These are phyloP conservation scores for Platycnemis pennipes DNA, from an alignment of 2,888 invertebrate genomes.

Conservation along the genomic window DNA sequence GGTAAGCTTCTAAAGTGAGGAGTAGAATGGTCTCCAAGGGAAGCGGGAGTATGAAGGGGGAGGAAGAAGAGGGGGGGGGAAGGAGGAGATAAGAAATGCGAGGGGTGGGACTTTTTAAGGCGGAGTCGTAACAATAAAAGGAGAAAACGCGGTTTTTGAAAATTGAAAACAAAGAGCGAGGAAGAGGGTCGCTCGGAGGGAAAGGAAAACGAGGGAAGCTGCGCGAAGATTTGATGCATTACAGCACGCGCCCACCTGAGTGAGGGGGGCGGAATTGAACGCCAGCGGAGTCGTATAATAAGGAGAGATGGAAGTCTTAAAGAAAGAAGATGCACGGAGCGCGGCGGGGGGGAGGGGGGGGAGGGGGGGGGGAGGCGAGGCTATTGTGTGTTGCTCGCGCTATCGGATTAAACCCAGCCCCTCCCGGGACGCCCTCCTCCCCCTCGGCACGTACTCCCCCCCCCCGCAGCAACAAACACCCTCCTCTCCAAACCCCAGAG, in stretches of 20 bases:
- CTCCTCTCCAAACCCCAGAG: constrained; percentile 9
- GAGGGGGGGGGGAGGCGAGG: neutral
- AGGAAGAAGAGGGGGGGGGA: neutral
- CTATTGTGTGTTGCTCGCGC: constrained; percentile 44
- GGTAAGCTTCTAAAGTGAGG: neutral
- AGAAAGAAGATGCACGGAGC: constrained; percentile 16
- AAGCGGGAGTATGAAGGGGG: neutral
- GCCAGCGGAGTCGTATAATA: constrained; percentile 20
- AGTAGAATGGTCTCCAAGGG: neutral
- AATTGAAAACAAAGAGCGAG: neutral
- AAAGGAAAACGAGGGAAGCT: neutral
- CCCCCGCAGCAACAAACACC: neutral
- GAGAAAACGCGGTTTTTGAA: neutral
- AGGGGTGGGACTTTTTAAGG: neutral
- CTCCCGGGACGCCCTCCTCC: neutral
- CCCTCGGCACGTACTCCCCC: neutral
- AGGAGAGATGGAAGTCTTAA: constrained; percentile 33
- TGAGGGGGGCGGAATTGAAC: neutral
- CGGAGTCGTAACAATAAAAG: neutral
- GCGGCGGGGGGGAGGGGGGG: neutral
- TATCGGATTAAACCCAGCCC: constrained; percentile 27
- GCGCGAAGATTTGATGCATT: constrained; percentile 15
- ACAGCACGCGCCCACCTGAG: neutral
- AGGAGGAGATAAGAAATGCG: neutral
- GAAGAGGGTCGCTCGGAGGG: neutral